Conservation (phyloP, 2,888 invertebrate genomes). For the Argyresthia albistria region DNA sequence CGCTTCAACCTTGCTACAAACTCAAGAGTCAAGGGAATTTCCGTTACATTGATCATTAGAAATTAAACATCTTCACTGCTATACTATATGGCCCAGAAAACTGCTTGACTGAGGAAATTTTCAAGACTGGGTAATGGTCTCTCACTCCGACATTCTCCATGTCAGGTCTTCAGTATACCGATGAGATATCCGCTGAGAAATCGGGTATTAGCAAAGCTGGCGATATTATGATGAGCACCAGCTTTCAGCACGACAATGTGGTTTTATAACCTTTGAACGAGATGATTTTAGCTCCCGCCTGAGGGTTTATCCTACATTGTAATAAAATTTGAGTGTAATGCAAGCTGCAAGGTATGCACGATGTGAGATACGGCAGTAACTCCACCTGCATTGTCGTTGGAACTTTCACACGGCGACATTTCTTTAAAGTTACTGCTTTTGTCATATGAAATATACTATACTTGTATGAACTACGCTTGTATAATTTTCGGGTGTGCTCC, state of each 20-base stretch:
- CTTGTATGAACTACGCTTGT: too few species aligned
- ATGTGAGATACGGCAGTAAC: neutral
- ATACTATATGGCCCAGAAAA: too few species aligned
- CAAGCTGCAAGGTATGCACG: neutral
- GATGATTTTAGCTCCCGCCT: neutral
- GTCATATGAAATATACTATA: too few species aligned
- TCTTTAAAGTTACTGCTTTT: too few species aligned
- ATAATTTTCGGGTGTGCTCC: too few species aligned
- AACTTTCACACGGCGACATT: too few species aligned
- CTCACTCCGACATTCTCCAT: neutral
- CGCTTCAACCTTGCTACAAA: too few species aligned
- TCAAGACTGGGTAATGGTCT: neutral
- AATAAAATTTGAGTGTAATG: constrained; percentile 1
- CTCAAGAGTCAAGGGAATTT: too few species aligned
- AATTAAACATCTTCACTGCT: too few species aligned
- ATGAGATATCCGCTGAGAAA: neutral
- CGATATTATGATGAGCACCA: neutral
- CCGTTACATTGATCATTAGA: too few species aligned
- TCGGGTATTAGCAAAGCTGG: neutral
- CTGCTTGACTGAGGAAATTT: too few species aligned
- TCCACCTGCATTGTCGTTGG: constrained; percentile 12
- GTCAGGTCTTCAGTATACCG: neutral
- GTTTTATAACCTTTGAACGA: neutral
- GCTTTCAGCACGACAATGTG: neutral
- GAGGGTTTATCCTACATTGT: constrained; percentile 2